These are phyloP conservation scores for Orius insidiosus DNA, from an alignment of 1,140 invertebrate genomes.

Conservation along the genomic window DNA sequence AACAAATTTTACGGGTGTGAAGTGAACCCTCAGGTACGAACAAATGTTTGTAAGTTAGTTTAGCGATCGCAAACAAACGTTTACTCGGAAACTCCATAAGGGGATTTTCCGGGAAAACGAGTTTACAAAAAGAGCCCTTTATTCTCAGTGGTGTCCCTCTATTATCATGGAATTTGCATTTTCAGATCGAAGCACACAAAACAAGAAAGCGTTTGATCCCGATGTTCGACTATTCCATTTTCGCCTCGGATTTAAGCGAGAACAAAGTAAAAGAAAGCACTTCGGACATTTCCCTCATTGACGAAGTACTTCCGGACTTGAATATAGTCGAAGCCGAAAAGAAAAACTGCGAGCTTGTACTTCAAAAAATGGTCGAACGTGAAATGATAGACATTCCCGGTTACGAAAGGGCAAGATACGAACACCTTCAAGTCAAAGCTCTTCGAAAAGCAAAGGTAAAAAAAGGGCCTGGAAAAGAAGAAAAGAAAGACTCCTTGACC, in stretches of 20 bases:
- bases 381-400: not conserved
- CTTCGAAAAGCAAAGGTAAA: slow-evolving; percentile 8
- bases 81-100: not conserved
- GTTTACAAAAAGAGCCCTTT: not conserved
- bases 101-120: not conserved
- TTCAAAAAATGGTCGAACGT: not conserved
- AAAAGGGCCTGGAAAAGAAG: not conserved
- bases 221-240: slow-evolving; percentile 6
- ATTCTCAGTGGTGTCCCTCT: not conserved
- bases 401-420: not conserved
- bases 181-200: slow-evolving; percentile 7
- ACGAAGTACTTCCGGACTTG: not conserved
- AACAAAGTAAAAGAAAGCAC: slow-evolving; percentile 1
- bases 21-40: not conserved
- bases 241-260: not conserved
- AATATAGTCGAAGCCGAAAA: not conserved
- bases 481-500: not conserved
- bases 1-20: not conserved
- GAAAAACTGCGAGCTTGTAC: not conserved
- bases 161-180: not conserved
- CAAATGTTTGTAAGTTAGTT: not conserved
- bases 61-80: not conserved
- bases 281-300: not conserved
- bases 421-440: slow-evolving; percentile 4
- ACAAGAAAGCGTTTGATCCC: not conserved